Conservation (phyloP, 2,797 vertebrate species). For the Pseudochirops corinnae region DNA sequence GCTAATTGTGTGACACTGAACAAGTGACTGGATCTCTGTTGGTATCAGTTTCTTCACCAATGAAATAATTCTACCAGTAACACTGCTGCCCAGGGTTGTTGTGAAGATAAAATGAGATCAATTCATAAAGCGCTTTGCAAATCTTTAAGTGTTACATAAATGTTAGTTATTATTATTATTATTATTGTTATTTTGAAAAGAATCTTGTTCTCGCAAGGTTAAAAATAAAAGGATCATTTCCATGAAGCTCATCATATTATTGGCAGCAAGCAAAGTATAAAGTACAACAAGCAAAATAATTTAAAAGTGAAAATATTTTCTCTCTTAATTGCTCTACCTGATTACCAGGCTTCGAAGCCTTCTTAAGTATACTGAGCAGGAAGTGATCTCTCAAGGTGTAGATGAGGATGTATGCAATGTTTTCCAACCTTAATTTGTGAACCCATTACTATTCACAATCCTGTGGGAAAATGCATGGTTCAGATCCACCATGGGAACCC, state of each 20-base stretch:
- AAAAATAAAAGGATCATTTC: background rate
- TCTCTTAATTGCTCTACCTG: background rate
- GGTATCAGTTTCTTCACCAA: background rate
- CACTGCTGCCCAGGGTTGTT: background rate
- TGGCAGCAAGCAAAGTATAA: background rate
- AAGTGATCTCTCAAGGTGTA: background rate
- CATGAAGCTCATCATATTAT: background rate
- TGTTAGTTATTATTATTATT: background rate
- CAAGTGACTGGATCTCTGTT: background rate
- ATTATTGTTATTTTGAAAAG: background rate
- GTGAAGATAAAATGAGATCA: background rate
- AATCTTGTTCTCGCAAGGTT: background rate
- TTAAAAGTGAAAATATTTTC: background rate
- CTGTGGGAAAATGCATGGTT: background rate
- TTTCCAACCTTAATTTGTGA: background rate
- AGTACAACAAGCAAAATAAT: background rate
- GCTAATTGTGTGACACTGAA: background rate
- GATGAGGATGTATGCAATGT: background rate
- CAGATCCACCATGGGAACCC: background rate
- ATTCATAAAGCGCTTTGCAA: background rate
- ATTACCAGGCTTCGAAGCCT: background rate
- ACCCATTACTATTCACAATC: background rate
- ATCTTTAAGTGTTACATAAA: background rate
- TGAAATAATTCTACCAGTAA: background rate
- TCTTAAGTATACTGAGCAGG: background rate